Evolutionary conservation across 2,797 vertebrate genomes (phyloP).

Genomic region (Intellagama lesueurii): DNA sequence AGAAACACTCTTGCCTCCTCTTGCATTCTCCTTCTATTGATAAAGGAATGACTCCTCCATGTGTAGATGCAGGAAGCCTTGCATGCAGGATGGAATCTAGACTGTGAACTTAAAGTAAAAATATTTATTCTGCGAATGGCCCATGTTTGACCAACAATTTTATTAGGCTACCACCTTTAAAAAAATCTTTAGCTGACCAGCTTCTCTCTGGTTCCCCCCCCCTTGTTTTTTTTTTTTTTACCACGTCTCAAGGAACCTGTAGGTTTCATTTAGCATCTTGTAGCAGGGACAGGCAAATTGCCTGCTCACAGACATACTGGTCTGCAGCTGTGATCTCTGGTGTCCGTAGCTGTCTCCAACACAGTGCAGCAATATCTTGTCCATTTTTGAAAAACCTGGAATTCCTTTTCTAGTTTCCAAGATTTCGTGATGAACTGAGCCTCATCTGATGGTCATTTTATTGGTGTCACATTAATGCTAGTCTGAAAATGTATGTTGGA

Average conservation of each 20-base stretch:
- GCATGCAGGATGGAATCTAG: not conserved
- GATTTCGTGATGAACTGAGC: no score
- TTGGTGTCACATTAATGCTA: no score
- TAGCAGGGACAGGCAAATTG: no score
- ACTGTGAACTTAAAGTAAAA: not conserved
- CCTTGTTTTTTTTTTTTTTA: not conserved
- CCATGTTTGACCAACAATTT: not conserved
- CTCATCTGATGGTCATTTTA: no score
- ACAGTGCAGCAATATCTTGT: no score
- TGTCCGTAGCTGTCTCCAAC: no score
- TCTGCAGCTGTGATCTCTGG: no score
- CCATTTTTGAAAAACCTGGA: no score
- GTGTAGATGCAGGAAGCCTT: not conserved
- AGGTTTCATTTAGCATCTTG: not conserved
- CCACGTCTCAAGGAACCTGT: not conserved
- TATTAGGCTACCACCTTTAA: not conserved
- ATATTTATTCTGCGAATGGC: not conserved
- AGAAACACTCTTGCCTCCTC: not conserved
- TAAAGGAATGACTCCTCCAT: not conserved
- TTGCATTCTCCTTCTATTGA: not conserved
- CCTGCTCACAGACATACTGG: no score
- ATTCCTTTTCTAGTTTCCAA: no score
- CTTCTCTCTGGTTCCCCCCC: not conserved
- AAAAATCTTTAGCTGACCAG: not conserved
- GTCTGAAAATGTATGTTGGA: no score